A percentile compares a stretch with the other conserved stretches of the same genome.
These are phyloP conservation scores for Forbesichthys agassizii DNA, from an alignment of 2,113 vertebrate genomes.

Conservation along the genomic window DNA sequence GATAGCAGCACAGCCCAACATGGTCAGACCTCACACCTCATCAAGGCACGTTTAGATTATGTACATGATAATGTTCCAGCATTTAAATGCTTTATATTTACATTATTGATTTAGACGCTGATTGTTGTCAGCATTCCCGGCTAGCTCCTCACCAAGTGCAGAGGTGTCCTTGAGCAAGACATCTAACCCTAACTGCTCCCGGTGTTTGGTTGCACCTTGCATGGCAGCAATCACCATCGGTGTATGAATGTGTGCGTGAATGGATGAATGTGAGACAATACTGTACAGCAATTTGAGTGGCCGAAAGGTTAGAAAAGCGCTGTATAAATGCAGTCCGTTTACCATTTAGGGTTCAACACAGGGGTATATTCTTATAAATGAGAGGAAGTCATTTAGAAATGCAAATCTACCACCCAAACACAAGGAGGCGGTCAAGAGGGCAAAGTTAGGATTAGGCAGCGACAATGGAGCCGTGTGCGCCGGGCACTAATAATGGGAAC, in stretches of 20 bases:
- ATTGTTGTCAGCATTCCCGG: no score
- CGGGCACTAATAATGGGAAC: conserved; percentile 3
- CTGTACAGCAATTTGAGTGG: no score
- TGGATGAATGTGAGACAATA: no score
- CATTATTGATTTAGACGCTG: conserved; percentile 24
- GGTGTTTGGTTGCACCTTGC: no score
- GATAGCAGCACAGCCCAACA: conserved; percentile 2
- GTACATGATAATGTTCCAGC: conserved; percentile 3
- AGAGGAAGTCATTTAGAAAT: neutral
- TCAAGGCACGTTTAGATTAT: conserved; percentile 27
- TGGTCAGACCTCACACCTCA: neutral
- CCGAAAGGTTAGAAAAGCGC: no score
- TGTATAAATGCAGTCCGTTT: conserved; percentile 10
- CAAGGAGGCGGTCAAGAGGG: neutral
- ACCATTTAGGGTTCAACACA: neutral
- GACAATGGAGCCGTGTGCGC: neutral
- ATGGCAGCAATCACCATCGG: no score
- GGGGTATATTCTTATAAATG: neutral
- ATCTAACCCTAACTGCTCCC: no score
- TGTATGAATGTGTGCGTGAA: no score
- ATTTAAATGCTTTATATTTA: no score
- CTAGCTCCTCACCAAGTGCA: no score
- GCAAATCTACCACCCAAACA: neutral
- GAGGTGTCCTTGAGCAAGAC: no score
- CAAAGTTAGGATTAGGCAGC: neutral